Evolutionary conservation across 2,797 vertebrate genomes (phyloP), one percentile per base, ranked within the genome.

Genomic region (Kryptolebias ocellatus): DNA sequence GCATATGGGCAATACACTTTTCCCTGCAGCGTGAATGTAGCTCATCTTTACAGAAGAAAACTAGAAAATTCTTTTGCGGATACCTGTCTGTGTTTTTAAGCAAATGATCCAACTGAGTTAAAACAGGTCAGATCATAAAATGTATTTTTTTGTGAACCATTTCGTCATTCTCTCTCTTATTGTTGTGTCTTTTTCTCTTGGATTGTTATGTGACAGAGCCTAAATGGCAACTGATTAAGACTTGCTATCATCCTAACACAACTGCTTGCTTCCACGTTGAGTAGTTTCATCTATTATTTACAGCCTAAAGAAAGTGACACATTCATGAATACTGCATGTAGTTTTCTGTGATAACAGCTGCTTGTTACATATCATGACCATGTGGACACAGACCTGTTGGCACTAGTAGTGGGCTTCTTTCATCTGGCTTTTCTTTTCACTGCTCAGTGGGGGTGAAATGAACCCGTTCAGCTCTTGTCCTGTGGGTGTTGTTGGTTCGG

Each of bases 361-460:
- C 17, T 69, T 18, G 64, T 76, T 56, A 18, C 52, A 51, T 11
- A 1, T 15, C 9, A 60, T 5, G 24, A 29, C 64, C 16, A 45
- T 9, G 56, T 60, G 64, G 66, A 72, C 67, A 67, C 67, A 67
- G 77, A 70, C 70, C 51, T 71, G 76, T 56, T 72, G 54, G 54
- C 78, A 73, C 60, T 77, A 46, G 39, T 66, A 27, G 56, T 37
- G 53, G 28, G 52, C 10, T 24, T 0, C 44, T 28, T 27, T 64
- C 34, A n/a, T 17, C 20, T 7, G 17, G 47, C 56, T 27, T 67
- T 47, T 63, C 34, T 59, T 56, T 53, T 44, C 15, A 52, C 39
- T 70, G 62, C 64, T 83, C 64, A 52, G 29, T 31, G n/a, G 63
- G 53, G 67, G 27, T 64, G 83, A 84, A 89, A 87, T 77, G 17